Percentiles rank a stretch among this genome's conserved stretches.
Evolutionary conservation across 2,888 invertebrate genomes (phyloP).

Genomic region (Heliconius aoede): DNA sequence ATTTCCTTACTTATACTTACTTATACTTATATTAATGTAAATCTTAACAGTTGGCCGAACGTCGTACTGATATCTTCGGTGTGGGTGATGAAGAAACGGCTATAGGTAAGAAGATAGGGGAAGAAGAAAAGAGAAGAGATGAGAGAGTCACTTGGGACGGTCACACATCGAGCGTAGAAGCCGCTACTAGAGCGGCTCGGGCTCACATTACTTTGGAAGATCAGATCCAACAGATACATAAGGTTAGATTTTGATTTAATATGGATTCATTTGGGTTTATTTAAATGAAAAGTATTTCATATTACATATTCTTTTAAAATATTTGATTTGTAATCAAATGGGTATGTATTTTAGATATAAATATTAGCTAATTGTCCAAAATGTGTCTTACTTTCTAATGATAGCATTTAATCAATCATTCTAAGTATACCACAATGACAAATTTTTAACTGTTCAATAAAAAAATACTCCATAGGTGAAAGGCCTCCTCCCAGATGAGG

Average conservation of each 20-base stretch:
- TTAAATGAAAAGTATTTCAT: no score
- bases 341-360: no score
- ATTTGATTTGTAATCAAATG: no score
- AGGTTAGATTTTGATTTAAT: conserved; percentile 77
- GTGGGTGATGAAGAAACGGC: conserved; percentile 99
- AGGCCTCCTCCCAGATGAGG: conserved; percentile 96
- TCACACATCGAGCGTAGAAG: conserved; percentile 98
- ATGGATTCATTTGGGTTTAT: background rate
- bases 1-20: background rate
- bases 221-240: conserved; percentile 98
- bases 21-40: background rate
- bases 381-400: no score
- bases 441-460: background rate
- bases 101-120: conserved; percentile 99
- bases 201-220: conserved; percentile 98
- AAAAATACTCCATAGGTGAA: conserved; percentile 80
- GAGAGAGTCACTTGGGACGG: conserved; percentile 99
- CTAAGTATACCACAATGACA: no score
- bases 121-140: conserved; percentile 93
- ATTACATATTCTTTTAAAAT: no score
- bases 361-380: no score
- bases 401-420: no score
- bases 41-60: conserved; percentile 89
- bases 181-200: conserved; percentile 95
- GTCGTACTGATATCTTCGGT: conserved; percentile 99